Evolutionary conservation across 2,888 invertebrate genomes (phyloP).

Genomic region (Parnassius smintheus): DNA sequence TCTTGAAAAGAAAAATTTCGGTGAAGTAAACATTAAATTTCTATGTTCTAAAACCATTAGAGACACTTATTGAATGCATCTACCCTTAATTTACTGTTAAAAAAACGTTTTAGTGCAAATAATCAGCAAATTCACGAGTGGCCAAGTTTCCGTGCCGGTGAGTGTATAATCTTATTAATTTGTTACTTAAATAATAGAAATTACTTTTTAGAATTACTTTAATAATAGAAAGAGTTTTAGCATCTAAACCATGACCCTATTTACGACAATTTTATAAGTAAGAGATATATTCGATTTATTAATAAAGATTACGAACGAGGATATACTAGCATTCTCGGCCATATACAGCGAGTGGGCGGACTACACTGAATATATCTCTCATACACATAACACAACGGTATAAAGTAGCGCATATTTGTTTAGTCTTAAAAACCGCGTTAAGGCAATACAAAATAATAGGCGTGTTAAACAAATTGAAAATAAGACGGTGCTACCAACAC

Average conservation of each 20-base stretch:
- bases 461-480: slow-evolving; percentile 35
- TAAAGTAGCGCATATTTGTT: slow-evolving; percentile 17
- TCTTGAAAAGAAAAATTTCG: no score
- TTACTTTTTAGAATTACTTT: no score
- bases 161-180: no score
- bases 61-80: no score
- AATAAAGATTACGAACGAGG: slow-evolving; percentile 27
- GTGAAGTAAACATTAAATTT: no score
- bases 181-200: no score
- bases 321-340: slow-evolving; percentile 17
- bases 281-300: slow-evolving; percentile 23
- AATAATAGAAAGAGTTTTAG: no score
- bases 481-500: slow-evolving; percentile 44
- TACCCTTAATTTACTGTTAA: no score
- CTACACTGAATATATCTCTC: slow-evolving; percentile 18
- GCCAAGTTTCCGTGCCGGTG: no score
- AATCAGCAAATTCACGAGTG: no score
- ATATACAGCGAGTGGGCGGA: slow-evolving; percentile 22
- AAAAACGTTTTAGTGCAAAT: no score
- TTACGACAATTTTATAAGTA: slow-evolving; percentile 17
- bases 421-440: slow-evolving; percentile 12
- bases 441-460: slow-evolving; percentile 31
- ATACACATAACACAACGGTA: slow-evolving; percentile 16
- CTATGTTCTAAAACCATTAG: no score
- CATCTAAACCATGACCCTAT: background rate